Percentiles rank a stretch among this genome's conserved stretches.
Conservation (phyloP, 2,888 invertebrate species). For the Spilosoma lubricipeda region DNA sequence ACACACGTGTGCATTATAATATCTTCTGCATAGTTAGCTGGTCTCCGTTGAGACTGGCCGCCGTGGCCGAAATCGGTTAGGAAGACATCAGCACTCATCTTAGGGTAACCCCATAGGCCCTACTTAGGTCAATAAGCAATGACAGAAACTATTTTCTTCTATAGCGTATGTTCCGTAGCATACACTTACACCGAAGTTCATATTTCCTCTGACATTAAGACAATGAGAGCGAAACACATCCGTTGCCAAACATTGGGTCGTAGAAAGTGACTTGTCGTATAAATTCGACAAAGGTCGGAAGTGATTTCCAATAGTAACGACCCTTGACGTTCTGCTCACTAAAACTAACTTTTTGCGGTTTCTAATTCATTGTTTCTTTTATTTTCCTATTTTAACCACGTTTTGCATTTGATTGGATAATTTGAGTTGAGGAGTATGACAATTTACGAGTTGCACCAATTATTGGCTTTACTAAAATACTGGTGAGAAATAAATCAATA, state of each 20-base stretch:
- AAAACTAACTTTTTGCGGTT: constrained; percentile 54
- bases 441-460: neutral
- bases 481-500: neutral
- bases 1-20: too few relatives aligned
- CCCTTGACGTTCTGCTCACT: constrained; percentile 69
- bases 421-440: neutral
- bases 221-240: constrained; percentile 71
- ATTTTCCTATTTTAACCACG: neutral
- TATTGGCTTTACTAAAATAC: neutral
- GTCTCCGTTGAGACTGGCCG: too few relatives aligned
- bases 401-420: neutral
- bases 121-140: neutral
- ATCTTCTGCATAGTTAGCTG: too few relatives aligned
- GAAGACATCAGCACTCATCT: too few relatives aligned
- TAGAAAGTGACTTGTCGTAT: constrained; percentile 79
- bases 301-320: constrained; percentile 77
- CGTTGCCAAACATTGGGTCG: constrained; percentile 57
- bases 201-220: constrained; percentile 41
- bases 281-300: constrained; percentile 85
- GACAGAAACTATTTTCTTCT: neutral
- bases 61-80: too few relatives aligned
- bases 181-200: constrained; percentile 28
- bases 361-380: constrained; percentile 47
- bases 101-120: neutral
- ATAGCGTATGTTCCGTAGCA: neutral